Base-by-base conservation (phyloP, 1,140 invertebrate genomes). In the Rhagoletis zephyria region DNA sequence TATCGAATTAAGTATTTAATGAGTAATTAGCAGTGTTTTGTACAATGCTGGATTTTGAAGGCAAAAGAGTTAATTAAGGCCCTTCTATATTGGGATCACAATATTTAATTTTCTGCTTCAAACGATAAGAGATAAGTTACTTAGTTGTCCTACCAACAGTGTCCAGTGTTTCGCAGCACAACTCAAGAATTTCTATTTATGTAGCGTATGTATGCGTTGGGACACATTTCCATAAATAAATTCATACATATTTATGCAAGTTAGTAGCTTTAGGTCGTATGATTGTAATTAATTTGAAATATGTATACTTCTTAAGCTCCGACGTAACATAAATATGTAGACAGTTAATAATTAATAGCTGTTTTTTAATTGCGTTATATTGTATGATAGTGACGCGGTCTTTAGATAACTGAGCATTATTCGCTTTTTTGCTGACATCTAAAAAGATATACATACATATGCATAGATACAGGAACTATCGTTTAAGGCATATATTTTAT, bases 301-400 rank as follows among this genome's bases (percentile, higher is more conserved):
- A 16, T 48, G 42, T 81, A 56, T 19, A 5, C 6, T 81, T 19
- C 45, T 59, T 48, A 12, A 56, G 19, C 74, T 6, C 10, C 67
- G 2, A 3, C 40, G 14, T 7, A 14, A 7, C 51, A 5, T 77
- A 45, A 16, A 1, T 77, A 81, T n/a, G 30, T 81, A 30, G 74
- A 81, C 56, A 81, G 30, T 81, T 81, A 81, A 81, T 45, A 81
- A 56, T 81, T 81, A 30, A 81, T 81, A 56, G n/a, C 48, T 19
- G 6, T 19, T 2, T 45, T 77, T 81, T 56, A 19, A 81, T 81
- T 81, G n/a, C 19, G 74, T 51, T 45, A 81, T 7, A 9, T 51
- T 30, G 19, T 10, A 14, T 3, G 48, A 42, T 30, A 51, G 4
- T 74, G 16, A 30, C 48, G 51, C 74, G 9, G 48, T 30, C 19